Percentiles rank a stretch among this genome's conserved stretches.
Conservation (phyloP, 2,888 invertebrate species). For the Nymphalis urticae region DNA sequence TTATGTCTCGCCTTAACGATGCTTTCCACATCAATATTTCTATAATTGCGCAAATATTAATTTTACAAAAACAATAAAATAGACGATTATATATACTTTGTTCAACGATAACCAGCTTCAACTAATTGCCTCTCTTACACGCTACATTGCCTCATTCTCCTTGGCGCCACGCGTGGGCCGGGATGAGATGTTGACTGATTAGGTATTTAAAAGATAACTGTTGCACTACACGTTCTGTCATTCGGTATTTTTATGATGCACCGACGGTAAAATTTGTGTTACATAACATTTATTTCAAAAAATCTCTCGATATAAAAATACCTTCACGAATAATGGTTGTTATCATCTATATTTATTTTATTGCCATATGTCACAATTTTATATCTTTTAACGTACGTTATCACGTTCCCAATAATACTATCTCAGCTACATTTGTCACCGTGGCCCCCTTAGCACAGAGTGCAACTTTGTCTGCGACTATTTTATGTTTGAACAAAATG, state of each 20-base stretch:
- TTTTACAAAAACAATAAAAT: conserved; percentile 26
- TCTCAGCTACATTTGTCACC: conserved; percentile 62
- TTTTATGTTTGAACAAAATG: conserved; percentile 54
- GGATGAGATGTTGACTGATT: conserved; percentile 74
- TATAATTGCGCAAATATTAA: conserved; percentile 33
- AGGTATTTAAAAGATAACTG: conserved; percentile 74
- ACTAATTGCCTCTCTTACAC: conserved; percentile 30
- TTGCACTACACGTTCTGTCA: conserved; percentile 54
- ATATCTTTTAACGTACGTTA: conserved; percentile 36
- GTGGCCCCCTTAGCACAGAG: conserved; percentile 47
- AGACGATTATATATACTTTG: conserved; percentile 24
- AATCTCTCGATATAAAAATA: conserved; percentile 32
- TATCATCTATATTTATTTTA: conserved; percentile 36
- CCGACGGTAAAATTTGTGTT: conserved; percentile 35
- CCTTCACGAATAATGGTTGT: conserved; percentile 26
- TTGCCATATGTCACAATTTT: conserved; percentile 36
- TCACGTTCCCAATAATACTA: conserved; percentile 36
- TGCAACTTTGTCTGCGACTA: conserved; percentile 68
- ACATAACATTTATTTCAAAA: conserved; percentile 32
- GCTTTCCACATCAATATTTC: conserved; percentile 25
- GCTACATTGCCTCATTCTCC: conserved; percentile 46
- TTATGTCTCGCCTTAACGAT: conserved; percentile 28
- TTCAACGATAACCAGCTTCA: conserved; percentile 29
- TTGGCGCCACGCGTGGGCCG: conserved; percentile 70
- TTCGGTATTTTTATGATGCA: conserved; percentile 48